Evolutionary conservation across 37 sponge, comb jelly and placozoan genomes (phyloP), one percentile per base, ranked within the genome.

Genomic region (Oopsacas minuta): DNA sequence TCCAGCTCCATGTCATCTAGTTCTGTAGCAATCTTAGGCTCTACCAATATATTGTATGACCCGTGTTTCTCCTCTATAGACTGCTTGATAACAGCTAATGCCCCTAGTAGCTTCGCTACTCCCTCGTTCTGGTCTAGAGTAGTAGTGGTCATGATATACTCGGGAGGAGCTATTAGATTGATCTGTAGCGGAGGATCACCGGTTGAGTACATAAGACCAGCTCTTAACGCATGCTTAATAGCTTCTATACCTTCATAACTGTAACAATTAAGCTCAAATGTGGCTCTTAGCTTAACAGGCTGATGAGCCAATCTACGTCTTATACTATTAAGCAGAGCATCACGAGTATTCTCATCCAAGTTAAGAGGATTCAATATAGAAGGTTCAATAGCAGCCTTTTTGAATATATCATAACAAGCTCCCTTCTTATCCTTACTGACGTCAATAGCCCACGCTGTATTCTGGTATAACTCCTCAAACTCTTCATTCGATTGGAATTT

Each of bases 211-310:
- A 36, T 37, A 51, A 97, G 88, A 0, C 99, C 99, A 36, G 88
- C 91, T 37, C 81, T 90, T 82, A 97, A 87, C 0, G 99, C 91
- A 25, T 37, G 61, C 82, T 94, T 97, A 23, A 97, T 94, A 46
- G 99, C 99, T 85, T 97, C 99, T 52, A 97, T 92, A 1, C 99
- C 99, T 52, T 97, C 99, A 52, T 97, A 97, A 23, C 90, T 91
- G 83, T 97, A 97, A 82, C 99, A 97, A 12, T 89, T 87, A 37
- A 97, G 96, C 46, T 97, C 95, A 7, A 97, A 83, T 37, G 92
- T 93, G 52, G 95, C 93, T 87, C 99, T 89, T 28, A 97, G 90
- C 39, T 97, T 97, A 52, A 94, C 95, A n/a, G 95, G 92, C 36
- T 97, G 92, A 5, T 96, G 95, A 0, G 95, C 94, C 30, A 97